Evolutionary conservation across 1,140 invertebrate genomes (phyloP).

Genomic region (Drosophila varians): DNA sequence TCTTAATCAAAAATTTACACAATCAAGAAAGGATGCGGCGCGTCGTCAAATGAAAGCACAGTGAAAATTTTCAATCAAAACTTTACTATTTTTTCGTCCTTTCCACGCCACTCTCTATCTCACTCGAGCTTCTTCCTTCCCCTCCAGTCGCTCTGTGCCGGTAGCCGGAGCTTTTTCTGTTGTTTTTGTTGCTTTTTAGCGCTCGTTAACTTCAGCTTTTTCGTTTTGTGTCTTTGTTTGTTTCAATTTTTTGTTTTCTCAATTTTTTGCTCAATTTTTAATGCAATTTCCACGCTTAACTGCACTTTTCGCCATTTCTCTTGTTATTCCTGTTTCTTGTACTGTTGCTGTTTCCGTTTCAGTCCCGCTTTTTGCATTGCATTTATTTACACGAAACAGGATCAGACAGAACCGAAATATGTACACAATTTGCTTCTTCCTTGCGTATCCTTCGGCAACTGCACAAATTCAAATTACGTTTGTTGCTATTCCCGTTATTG

Average conservation of each 20-base stretch:
- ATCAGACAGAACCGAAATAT: constrained; percentile 52
- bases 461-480: constrained; percentile 75
- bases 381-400: constrained; percentile 68
- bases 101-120: background rate
- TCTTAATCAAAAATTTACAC: constrained; percentile 78
- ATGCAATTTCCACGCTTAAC: constrained; percentile 80
- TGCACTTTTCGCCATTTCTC: constrained; percentile 72
- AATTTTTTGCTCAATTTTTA: constrained; percentile 73
- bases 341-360: constrained; percentile 23
- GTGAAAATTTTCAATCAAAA: constrained; percentile 80
- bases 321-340: constrained; percentile 41
- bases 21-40: constrained; percentile 44
- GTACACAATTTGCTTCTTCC: constrained; percentile 64
- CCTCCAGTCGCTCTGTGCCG: background rate
- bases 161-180: constrained; percentile 13
- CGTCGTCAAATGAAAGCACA: constrained; percentile 65
- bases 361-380: constrained; percentile 61
- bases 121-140: background rate
- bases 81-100: constrained; percentile 42
- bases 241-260: constrained; percentile 37
- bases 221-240: constrained; percentile 38
- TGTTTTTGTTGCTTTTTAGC: constrained; percentile 66
- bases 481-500: constrained; percentile 59
- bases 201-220: constrained; percentile 68
- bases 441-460: constrained; percentile 14